Evolutionary conservation across 1,140 invertebrate species (phyloP), one percentile per base, ranked within the genome.

Genomic region (Mamestra configurata): DNA sequence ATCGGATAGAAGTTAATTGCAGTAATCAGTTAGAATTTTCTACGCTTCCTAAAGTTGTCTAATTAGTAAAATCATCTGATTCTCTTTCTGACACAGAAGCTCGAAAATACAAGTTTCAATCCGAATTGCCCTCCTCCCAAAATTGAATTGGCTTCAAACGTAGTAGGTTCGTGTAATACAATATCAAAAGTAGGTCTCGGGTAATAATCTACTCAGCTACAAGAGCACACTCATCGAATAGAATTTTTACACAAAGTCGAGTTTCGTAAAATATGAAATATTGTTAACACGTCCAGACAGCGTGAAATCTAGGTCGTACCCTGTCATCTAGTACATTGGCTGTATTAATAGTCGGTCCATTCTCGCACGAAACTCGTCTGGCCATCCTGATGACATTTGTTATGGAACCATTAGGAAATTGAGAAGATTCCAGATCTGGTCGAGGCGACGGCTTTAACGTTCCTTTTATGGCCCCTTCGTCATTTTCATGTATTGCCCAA

Each of bases 381-480:
- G 59, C 59, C 31, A 18, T n/a, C 22, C 43, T 77, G 59, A 82
- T 76, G 81, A 83, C 80, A 88, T 84, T 86, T 78, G 80, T 84
- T 83, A 87, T 84, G 68, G 53, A 83, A 79, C 77, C 81, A 84
- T 89, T 86, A 87, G 70, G 84, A 81, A 85, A 88, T 88, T 87
- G 85, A 83, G 83, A 72, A 82, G 84, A 89, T 86, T 84, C 83
- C 80, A 80, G 68, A 68, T 80, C 66, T 75, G 82, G 55, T 72
- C 66, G 35, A 70, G 77, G 78, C 77, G 43, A 75, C 76, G 73
- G 57, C 81, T 83, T 82, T 87, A 80, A 82, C 79, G 77, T 80
- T 70, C 68, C 79, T 82, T 85, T 88, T 85, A 87, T 88, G 59
- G 79, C 82, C 84, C 73, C 82, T 87, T 83, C 82, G 84, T 87